Base-by-base conservation (phyloP, 1,140 invertebrate species). In the Calycopis cecrops region DNA sequence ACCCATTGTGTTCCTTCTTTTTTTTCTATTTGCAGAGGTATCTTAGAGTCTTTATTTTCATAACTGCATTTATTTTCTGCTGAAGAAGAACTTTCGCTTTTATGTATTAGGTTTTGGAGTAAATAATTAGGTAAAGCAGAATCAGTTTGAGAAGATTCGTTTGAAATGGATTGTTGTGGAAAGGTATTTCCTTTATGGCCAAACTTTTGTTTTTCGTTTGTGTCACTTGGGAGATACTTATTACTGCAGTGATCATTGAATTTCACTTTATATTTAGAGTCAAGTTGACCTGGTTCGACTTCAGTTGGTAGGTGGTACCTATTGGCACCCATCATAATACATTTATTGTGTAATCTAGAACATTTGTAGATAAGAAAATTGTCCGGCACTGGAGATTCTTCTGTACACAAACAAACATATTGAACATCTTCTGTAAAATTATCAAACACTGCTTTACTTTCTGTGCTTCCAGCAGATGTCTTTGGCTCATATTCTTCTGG, bases 321-420 rank as follows among this genome's bases (percentile, higher is more conserved):
- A 12, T 44, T 53, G 44, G 8, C 49, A 35, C 51, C 65, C 33
- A 69, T 51, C 51, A 69, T 60, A 33, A 70, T 14, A 40, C 57
- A 64, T 57, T 63, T 68, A 40, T 66, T 69, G 7, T 64, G 57
- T 21, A 83, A 58, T 49, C 63, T 57, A 37, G 76, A 81, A 60
- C 80, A 85, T 65, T 81, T 85, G 50, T 79, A 85, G 14, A 82
- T 76, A 16, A 79, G 61, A 54, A 77, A 69, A 50, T 76, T 79
- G 33, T 82, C 76, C 60, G 71, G 69, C 12, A 65, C 35, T 17
- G 71, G 49, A 11, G 49, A 34, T 34, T 73, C 63, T 35, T 69
- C 52, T 51, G 66, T 60, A 51, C 76, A 84, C n/a, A 87, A 59
- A 60, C 84, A 87, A 33, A 84, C 71, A 67, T 79, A 85, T 62